These are phyloP conservation scores for Drosophila neotestacea DNA, from an alignment of 2,888 invertebrate species.

Conservation along the genomic window DNA sequence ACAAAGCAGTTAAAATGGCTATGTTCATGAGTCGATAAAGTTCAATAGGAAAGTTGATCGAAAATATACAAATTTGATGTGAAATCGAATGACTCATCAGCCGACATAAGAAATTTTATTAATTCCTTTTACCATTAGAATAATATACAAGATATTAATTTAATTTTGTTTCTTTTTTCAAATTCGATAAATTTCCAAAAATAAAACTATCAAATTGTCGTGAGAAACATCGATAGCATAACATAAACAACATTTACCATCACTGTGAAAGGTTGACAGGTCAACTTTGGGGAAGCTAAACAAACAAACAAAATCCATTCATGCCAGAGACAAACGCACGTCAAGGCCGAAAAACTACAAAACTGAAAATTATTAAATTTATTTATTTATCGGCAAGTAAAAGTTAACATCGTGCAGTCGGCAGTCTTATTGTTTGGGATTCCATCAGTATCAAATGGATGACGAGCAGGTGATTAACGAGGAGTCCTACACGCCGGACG, in stretches of 20 bases:
- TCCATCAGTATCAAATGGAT: conserved; percentile 1
- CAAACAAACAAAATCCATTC: conserved; percentile 11
- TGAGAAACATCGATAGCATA: neutral
- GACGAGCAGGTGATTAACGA: neutral
- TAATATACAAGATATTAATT: neutral
- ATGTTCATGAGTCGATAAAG: conserved; percentile 22
- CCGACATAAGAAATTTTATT: neutral
- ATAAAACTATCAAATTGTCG: neutral
- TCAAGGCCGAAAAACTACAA: conserved; percentile 1
- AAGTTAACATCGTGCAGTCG: neutral
- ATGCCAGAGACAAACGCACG: conserved; percentile 20
- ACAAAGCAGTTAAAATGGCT: conserved; percentile 7
- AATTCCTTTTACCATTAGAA: neutral
- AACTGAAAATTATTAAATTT: neutral
- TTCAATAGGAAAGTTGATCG: conserved; percentile 6
- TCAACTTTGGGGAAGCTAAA: conserved; percentile 1
- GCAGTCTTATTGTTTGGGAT: neutral
- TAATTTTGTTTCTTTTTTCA: too few species aligned
- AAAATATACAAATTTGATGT: neutral
- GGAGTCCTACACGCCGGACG: neutral
- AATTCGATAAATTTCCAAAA: neutral
- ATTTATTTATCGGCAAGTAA: neutral
- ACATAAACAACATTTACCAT: conserved; percentile 8
- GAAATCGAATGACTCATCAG: neutral
- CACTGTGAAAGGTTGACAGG: conserved; percentile 31